Evolutionary conservation across 2,888 invertebrate species (phyloP).

Genomic region (Drosophila falleni): DNA sequence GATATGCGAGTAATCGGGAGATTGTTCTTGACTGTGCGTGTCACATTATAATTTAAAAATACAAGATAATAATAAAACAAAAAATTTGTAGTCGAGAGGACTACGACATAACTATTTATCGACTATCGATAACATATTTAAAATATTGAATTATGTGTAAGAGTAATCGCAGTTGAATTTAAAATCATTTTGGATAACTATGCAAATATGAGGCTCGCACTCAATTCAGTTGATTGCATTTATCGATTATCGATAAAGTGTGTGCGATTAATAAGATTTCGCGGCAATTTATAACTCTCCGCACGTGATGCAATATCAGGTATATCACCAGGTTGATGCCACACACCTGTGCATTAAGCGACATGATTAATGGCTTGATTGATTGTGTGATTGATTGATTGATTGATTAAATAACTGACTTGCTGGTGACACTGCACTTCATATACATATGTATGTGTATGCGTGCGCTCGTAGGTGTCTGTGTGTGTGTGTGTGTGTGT

Average conservation of each 20-base stretch:
- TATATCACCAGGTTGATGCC: constrained; percentile 4
- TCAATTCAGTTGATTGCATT: constrained; percentile 6
- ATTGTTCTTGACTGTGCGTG: no score
- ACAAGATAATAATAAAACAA: not conserved
- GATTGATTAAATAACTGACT: constrained; percentile 16
- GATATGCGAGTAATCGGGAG: not conserved
- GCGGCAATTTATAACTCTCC: constrained; percentile 32
- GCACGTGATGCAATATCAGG: constrained; percentile 34
- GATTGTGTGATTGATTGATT: constrained; percentile 38
- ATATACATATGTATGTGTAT: not conserved
- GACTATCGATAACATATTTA: not conserved
- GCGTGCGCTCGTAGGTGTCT: not conserved
- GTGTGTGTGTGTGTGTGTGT: not conserved
- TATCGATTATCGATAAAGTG: constrained; percentile 26
- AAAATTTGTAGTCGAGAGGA: not conserved
- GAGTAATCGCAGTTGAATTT: not conserved
- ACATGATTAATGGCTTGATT: constrained; percentile 54
- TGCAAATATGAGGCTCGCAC: not conserved
- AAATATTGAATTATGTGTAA: not conserved
- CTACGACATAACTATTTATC: not conserved
- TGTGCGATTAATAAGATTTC: constrained; percentile 43
- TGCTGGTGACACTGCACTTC: constrained; percentile 16
- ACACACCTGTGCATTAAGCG: constrained; percentile 30
- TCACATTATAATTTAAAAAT: no score
- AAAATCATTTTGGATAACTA: not conserved